Percentiles rank a stretch among this genome's conserved stretches.
Evolutionary conservation across 2,797 vertebrate species (phyloP).

Genomic region (Chiroxiphia lanceolata): DNA sequence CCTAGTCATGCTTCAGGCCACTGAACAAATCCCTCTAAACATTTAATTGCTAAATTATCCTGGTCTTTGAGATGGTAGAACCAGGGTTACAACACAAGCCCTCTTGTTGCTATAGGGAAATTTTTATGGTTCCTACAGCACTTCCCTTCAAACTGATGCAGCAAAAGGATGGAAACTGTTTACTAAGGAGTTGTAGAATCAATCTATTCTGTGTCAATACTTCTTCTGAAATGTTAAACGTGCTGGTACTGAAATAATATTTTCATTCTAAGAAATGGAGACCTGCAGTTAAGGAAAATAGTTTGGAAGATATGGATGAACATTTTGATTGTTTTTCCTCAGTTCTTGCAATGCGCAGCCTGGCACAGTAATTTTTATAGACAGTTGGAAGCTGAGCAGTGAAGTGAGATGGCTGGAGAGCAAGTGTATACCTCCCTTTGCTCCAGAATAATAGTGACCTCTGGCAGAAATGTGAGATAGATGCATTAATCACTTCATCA

Average conservation of each 20-base stretch:
- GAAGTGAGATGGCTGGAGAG: neutral
- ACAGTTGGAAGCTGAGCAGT: neutral
- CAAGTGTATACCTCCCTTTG: neutral
- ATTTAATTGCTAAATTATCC: neutral
- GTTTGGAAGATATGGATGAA: neutral
- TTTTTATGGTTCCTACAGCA: neutral
- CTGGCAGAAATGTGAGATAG: conserved; percentile 26
- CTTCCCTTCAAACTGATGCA: neutral
- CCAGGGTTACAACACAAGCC: neutral
- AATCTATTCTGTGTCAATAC: neutral
- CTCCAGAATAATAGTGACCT: conserved; percentile 40
- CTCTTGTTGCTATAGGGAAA: neutral
- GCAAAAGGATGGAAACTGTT: neutral
- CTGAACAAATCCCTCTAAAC: neutral
- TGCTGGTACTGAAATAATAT: neutral
- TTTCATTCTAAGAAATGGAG: neutral
- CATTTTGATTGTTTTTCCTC: neutral
- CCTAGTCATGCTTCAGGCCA: neutral
- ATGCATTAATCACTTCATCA: conserved; percentile 26
- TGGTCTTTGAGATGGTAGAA: neutral
- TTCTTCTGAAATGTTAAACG: neutral
- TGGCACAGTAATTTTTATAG: neutral
- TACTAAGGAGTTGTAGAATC: neutral
- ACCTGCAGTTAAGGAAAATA: neutral
- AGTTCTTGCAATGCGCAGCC: neutral